Evolutionary conservation across 2,888 invertebrate genomes (phyloP), one percentile per base, ranked within the genome.

Genomic region (Zygothrica quintamaculata): DNA sequence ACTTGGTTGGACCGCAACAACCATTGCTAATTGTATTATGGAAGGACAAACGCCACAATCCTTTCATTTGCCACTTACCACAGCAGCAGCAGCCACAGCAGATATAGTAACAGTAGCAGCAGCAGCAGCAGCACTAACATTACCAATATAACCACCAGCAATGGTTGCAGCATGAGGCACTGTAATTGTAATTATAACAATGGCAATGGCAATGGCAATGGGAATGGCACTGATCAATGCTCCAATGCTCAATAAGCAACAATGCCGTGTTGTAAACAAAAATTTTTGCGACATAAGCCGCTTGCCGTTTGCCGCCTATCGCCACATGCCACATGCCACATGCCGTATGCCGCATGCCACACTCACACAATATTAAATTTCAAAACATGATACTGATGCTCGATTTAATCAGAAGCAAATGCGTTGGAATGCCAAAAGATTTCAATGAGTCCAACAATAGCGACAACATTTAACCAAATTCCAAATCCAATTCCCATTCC

Each of bases 351-450:
- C n/a, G n/a, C n/a, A n/a, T 37, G 60, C 74, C 48, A 44, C 58
- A 40, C 47, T 16, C 43, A 26, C 16, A 36, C 7, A n/a, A n/a
- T n/a, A n/a, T n/a, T 2, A 18, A 57, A 65, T 47, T 75, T 46
- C 76, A 72, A 82, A 82, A 85, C 79, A 71, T 43, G 40, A 18
- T 40, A 34, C 46, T 61, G 59, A 53, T 65, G 77, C 68, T 85
- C 77, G 62, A 39, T 76, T 79, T 79, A 85, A 79, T 82, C 80
- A 85, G 55, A 82, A 85, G 73, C 80, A 85, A 79, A 82, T 85
- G 76, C 79, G 56, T 74, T 61, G 62, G 65, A 74, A 57, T 34
- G 55, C 46, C 36, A 34, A 13, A 51, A 33, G 29, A 47, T n/a
- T 31, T 29, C 11, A 53, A 31, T 18, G 42, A 40, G 47, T 16